Base-by-base conservation (phyloP, 2,888 invertebrate species). In the Dysmachus trigonus region DNA sequence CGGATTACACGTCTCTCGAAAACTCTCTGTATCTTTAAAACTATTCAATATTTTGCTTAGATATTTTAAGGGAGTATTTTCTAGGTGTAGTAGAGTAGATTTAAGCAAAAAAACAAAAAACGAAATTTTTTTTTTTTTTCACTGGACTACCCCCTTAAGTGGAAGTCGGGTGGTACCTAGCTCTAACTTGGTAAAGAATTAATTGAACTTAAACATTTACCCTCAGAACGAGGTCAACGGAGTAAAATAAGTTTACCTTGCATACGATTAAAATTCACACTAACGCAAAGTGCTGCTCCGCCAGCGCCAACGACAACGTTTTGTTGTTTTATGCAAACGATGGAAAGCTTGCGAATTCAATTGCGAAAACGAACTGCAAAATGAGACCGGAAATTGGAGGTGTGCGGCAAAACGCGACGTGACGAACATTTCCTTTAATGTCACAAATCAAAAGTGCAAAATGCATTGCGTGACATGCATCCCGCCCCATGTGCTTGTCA, bases 351-450 rank as follows among this genome's bases (percentile, higher is more conserved):
- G 22, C 10, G 10, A 62, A 27, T 62, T 62, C 62, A 62, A 62
- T 62, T 62, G 62, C 62, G 62, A 62, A 62, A 62, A 62, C 62
- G 62, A 62, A 27, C 62, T 73, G 73, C 73, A 35, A 79, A 79
- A 81, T 51, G 81, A 62, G 86, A 89, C 87, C 89, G 89, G 92
- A 92, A 92, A 92, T 92, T 91, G 91, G 91, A 92, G 92, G 92
- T 92, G 81, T 81, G 53, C 53, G 81, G 81, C 81, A 81, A 81
- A 81, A 53, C 81, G 62, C 91, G 91, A 92, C 91, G 91, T 92
- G 92, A 92, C 91, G 91, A 91, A 91, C 91, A 91, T 91, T 92
- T 92, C 92, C 92, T 92, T 90, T 90, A 35, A 74, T 72, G 84
- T 85, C 84, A 47, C 47, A 85, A 85, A 85, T 85, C 84, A 85